phyloP scores from a whole-genome alignment of 2,888 invertebrate genomes.

The Panorpa germanica region DNA sequence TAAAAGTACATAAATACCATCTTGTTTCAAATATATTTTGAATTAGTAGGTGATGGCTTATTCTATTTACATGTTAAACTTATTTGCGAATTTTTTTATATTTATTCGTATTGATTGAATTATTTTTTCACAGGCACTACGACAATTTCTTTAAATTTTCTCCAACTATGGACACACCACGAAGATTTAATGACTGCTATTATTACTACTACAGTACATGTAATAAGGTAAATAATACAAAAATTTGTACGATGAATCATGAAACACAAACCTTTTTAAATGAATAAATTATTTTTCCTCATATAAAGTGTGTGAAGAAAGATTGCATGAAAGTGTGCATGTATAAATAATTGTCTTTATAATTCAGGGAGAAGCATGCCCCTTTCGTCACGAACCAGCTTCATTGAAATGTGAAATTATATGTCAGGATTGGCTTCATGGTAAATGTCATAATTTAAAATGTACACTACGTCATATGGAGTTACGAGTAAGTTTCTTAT shows the following conservation, averaged over 20 bases:
- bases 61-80: too few relatives aligned
- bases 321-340: constrained; percentile 1
- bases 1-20: too few relatives aligned
- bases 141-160: constrained; percentile 27
- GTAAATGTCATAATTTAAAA: constrained; percentile 55
- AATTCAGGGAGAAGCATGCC: constrained; percentile 56
- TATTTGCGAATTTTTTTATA: too few relatives aligned
- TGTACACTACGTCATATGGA: constrained; percentile 78
- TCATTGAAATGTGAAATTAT: constrained; percentile 68
- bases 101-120: too few relatives aligned
- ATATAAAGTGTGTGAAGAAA: constrained; percentile 1
- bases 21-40: too few relatives aligned
- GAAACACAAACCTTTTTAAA: constrained; percentile 3
- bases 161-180: constrained; percentile 43
- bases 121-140: constrained; percentile 14
- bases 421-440: constrained; percentile 67
- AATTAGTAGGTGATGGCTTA: too few relatives aligned
- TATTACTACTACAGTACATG: constrained; percentile 79
- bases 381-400: constrained; percentile 67
- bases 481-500: constrained; percentile 37
- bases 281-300: constrained; percentile 9
- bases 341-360: constrained; percentile 10
- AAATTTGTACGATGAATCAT: constrained; percentile 2
- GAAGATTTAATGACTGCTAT: constrained; percentile 71
- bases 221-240: constrained; percentile 43